phyloP scores from a whole-genome alignment of 1,140 invertebrate genomes.

The Sitobion miscanthi region DNA sequence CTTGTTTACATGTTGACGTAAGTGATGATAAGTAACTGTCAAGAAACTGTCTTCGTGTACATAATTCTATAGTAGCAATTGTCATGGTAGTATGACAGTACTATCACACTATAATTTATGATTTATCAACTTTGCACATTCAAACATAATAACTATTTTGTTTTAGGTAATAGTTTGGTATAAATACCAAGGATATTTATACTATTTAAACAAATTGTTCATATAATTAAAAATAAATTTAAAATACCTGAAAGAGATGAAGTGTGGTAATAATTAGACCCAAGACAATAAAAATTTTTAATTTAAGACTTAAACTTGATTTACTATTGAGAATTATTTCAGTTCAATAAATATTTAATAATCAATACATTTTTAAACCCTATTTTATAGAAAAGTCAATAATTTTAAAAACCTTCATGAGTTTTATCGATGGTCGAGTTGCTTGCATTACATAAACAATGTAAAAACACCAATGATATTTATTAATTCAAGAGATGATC shows the following conservation, averaged over 20 bases:
- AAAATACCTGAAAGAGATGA: not conserved
- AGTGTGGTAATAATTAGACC: not conserved
- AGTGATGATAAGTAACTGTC: too few relatives aligned
- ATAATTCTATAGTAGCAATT: too few relatives aligned
- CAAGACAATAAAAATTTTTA: not conserved
- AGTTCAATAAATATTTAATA: not conserved
- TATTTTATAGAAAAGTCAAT: conserved; percentile 70
- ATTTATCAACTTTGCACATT: not conserved
- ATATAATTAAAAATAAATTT: not conserved
- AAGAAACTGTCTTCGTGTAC: too few relatives aligned
- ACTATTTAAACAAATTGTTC: not conserved
- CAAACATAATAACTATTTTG: not conserved
- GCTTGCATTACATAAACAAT: conserved; percentile 75
- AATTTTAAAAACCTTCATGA: conserved; percentile 80
- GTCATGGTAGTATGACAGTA: too few relatives aligned
- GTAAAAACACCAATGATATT: conserved; percentile 86
- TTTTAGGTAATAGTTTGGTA: not conserved
- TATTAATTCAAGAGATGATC: conserved; percentile 87
- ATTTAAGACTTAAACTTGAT: not conserved
- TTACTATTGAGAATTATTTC: not conserved
- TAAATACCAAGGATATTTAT: not conserved
- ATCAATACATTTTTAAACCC: not conserved
- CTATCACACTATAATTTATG: too few relatives aligned
- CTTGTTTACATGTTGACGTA: too few relatives aligned
- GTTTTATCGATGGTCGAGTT: conserved; percentile 84